Percentiles rank a stretch among this genome's conserved stretches.
These are phyloP conservation scores for Parnassius orleans DNA, from an alignment of 2,888 invertebrate species.

Conservation along the genomic window DNA sequence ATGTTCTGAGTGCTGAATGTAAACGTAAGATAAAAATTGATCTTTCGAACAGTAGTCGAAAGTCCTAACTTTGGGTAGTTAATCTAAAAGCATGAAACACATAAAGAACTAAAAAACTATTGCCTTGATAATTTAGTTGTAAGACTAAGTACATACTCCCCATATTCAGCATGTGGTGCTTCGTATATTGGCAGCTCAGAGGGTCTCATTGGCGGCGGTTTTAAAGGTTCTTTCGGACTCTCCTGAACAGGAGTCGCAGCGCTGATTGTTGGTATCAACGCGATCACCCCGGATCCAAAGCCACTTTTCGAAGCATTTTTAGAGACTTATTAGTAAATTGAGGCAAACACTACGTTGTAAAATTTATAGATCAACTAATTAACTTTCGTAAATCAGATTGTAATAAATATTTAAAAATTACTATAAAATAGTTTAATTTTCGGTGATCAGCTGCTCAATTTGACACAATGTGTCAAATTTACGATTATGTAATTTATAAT, in stretches of 20 bases:
- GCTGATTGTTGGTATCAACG: slow-evolving; percentile 58
- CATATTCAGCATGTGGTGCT: slow-evolving; percentile 68
- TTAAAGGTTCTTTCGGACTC: slow-evolving; percentile 42
- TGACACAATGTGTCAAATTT: slow-evolving; percentile 15
- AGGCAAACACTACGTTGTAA: no score
- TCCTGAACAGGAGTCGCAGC: slow-evolving; percentile 60
- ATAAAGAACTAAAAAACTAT: no score
- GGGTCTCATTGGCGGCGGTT: slow-evolving; percentile 73
- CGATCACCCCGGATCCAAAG: slow-evolving; percentile 58
- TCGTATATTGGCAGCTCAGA: slow-evolving; percentile 86
- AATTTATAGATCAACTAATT: slow-evolving; percentile 17
- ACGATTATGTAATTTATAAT: background rate
- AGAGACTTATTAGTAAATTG: background rate
- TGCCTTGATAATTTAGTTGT: no score
- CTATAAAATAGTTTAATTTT: slow-evolving; percentile 40
- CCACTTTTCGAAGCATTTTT: slow-evolving; percentile 70
- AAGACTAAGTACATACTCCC: slow-evolving; percentile 49
- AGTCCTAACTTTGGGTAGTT: no score
- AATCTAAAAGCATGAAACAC: no score
- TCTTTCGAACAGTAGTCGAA: no score
- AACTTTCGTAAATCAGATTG: background rate
- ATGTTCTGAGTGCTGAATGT: no score
- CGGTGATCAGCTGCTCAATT: slow-evolving; percentile 19
- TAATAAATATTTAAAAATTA: slow-evolving; percentile 46
- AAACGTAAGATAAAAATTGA: no score